A percentile compares a stretch with the other conserved stretches of the same genome.
phyloP scores from a whole-genome alignment of 2,797 vertebrate genomes.

The Dendrocincla fuliginosa region DNA sequence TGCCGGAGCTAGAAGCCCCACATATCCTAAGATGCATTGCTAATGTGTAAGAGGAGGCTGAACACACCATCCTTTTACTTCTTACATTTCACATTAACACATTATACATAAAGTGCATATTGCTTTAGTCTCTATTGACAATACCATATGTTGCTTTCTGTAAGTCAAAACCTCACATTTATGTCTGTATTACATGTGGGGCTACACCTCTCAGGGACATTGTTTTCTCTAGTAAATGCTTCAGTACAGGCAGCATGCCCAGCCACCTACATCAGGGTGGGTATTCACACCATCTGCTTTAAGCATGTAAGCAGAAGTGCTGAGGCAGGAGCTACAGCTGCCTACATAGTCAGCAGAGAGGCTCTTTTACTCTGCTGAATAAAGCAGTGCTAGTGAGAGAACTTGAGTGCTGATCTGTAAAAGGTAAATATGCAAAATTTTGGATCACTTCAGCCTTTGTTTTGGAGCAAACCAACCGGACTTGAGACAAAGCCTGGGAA shows the following conservation, averaged over 20 bases:
- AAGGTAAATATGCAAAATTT: not conserved
- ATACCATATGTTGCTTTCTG: not conserved
- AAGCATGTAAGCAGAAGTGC: not conserved
- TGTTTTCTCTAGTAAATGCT: not conserved
- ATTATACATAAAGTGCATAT: not conserved
- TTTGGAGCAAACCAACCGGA: not conserved
- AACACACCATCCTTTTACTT: not conserved
- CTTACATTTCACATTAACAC: not conserved
- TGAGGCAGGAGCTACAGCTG: not conserved
- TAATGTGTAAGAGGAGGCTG: not conserved
- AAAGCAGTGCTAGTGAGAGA: not conserved
- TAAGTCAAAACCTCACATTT: not conserved
- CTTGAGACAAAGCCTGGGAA: not conserved
- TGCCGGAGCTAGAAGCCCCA: not conserved
- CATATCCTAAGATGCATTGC: not conserved
- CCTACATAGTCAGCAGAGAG: not conserved
- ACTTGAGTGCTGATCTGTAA: not conserved
- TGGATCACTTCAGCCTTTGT: not conserved
- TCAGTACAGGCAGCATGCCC: not conserved
- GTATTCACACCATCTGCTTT: not conserved
- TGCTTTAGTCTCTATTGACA: not conserved
- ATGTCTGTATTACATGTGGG: rapidly evolving
- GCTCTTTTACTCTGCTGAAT: not conserved
- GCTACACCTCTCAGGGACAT: not conserved
- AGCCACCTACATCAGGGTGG: not conserved